Percentiles rank a stretch among this genome's conserved stretches.
phyloP scores from a whole-genome alignment of 2,113 vertebrate genomes.

The Perccottus glenii region DNA sequence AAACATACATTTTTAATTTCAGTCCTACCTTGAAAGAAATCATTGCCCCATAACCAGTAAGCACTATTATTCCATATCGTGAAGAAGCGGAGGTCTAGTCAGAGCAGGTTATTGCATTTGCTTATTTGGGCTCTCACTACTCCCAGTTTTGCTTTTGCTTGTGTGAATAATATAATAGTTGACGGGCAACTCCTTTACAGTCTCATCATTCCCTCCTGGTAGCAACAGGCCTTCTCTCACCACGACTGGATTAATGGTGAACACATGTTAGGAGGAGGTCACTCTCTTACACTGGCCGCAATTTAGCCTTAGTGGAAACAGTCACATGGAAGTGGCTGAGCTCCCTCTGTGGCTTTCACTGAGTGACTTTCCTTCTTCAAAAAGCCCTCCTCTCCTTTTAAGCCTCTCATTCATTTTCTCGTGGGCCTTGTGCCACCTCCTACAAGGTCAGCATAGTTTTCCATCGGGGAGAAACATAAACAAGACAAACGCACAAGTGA shows the following conservation, averaged over 20 bases:
- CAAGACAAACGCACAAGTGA: conserved; percentile 52
- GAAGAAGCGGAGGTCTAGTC: too few species aligned
- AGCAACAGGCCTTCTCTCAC: conserved; percentile 59
- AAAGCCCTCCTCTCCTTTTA: conserved; percentile 41
- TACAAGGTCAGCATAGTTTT: conserved; percentile 39
- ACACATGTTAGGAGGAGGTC: conserved; percentile 76
- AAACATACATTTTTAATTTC: too few species aligned
- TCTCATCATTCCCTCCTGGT: conserved; percentile 59
- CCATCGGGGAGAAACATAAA: conserved; percentile 57
- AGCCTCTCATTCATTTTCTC: conserved; percentile 57
- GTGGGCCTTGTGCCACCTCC: conserved; percentile 36
- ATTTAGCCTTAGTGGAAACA: conserved; percentile 77
- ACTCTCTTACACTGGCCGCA: conserved; percentile 73
- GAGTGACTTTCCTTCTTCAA: conserved; percentile 25
- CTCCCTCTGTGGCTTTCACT: conserved; percentile 59
- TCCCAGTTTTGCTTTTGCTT: neutral
- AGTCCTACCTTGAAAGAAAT: too few species aligned
- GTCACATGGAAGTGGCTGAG: conserved; percentile 68
- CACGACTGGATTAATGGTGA: conserved; percentile 68
- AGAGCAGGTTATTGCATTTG: too few species aligned
- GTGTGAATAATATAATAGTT: conserved; percentile 50
- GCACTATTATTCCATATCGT: too few species aligned
- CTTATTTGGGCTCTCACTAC: neutral
- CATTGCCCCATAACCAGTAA: too few species aligned
- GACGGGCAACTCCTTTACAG: conserved; percentile 38